Percentiles rank a stretch among this genome's conserved stretches.
These are phyloP conservation scores for Sebastolobus altivelis DNA, from an alignment of 2,797 vertebrate genomes.

Conservation along the genomic window DNA sequence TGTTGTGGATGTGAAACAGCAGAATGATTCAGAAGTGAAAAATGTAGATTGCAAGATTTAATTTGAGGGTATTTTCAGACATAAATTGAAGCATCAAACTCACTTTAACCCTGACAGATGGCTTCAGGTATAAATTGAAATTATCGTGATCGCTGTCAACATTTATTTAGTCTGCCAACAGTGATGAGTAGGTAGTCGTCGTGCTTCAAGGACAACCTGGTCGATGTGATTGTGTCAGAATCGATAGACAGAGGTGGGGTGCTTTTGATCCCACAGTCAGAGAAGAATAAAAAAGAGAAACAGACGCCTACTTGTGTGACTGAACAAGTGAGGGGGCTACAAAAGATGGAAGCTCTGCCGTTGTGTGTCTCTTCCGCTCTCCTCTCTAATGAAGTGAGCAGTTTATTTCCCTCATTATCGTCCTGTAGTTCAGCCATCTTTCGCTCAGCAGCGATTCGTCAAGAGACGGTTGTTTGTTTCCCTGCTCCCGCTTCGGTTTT, in stretches of 20 bases:
- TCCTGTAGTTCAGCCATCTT: neutral
- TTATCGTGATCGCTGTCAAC: neutral
- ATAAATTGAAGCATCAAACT: neutral
- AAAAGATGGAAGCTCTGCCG: conserved; percentile 21
- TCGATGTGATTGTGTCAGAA: conserved; percentile 28
- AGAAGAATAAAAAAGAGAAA: neutral
- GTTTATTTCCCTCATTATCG: neutral
- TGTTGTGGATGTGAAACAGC: neutral
- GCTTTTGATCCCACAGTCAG: neutral
- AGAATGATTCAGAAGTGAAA: neutral
- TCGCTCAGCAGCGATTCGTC: neutral
- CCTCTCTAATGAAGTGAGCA: conserved; percentile 18
- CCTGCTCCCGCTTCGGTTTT: neutral
- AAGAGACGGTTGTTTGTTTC: neutral
- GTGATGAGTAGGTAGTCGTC: neutral
- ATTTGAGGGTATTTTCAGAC: neutral
- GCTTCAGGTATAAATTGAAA: neutral
- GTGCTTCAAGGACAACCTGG: neutral
- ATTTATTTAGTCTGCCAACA: neutral
- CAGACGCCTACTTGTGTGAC: neutral
- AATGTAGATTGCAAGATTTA: neutral
- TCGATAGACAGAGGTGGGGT: conserved; percentile 10
- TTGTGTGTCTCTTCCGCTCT: conserved; percentile 13
- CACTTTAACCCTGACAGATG: neutral
- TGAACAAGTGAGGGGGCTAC: conserved; percentile 48